Percentiles rank a stretch among this genome's conserved stretches.
Evolutionary conservation across 2,797 vertebrate species (phyloP).

Genomic region (Poliocrania exsul): DNA sequence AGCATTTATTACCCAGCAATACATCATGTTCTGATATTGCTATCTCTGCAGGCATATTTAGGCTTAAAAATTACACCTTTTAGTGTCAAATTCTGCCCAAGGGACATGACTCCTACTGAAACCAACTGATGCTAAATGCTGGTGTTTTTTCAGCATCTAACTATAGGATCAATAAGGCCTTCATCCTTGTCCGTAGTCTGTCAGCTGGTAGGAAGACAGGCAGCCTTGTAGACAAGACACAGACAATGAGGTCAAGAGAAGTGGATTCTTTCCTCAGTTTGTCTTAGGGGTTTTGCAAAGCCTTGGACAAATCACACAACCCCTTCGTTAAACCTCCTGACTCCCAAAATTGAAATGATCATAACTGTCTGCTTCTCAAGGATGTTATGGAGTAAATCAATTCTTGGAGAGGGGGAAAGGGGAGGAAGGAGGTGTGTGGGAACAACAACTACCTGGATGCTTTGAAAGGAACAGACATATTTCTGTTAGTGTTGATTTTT

Average conservation of each 20-base stretch:
- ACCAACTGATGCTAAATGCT: not conserved
- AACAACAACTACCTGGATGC: not conserved
- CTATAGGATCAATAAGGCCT: slow-evolving; percentile 10
- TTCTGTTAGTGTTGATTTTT: not conserved
- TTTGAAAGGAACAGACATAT: not conserved
- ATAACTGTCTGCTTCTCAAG: not conserved
- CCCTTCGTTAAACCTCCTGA: not conserved
- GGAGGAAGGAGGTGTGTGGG: not conserved
- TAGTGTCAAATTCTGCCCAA: not conserved
- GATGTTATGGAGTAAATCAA: not conserved
- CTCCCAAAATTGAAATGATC: slow-evolving; percentile 29
- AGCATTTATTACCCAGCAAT: not conserved
- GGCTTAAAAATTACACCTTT: not conserved
- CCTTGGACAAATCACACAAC: slow-evolving; percentile 51
- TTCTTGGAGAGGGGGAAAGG: not conserved
- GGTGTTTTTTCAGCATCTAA: not conserved
- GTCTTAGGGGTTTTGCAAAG: slow-evolving; percentile 44
- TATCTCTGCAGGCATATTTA: not conserved
- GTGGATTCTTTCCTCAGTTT: slow-evolving; percentile 7
- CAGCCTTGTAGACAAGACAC: slow-evolving; percentile 17
- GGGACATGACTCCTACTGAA: not conserved
- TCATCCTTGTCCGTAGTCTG: not conserved
- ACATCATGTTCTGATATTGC: not conserved
- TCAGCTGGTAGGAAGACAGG: slow-evolving; percentile 17
- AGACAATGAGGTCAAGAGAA: slow-evolving; percentile 26